Percentiles rank a stretch among this genome's conserved stretches.
These are phyloP conservation scores for Auanema freiburgensis DNA, from an alignment of 2,888 invertebrate genomes.

Conservation along the genomic window DNA sequence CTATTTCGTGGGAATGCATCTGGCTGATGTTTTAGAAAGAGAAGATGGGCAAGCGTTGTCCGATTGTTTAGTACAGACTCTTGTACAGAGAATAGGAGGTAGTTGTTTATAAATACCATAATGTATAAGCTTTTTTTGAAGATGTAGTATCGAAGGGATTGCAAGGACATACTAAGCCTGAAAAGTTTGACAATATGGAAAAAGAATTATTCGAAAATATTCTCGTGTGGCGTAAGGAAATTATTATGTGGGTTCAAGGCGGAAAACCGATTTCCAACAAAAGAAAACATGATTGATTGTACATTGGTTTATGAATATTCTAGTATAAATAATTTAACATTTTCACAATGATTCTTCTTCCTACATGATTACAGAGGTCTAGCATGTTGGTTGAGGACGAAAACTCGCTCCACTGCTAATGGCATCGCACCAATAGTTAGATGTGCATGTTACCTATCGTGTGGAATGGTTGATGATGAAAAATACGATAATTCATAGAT, in stretches of 20 bases:
- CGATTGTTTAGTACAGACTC: constrained; percentile 31
- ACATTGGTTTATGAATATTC: neutral
- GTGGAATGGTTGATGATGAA: constrained; percentile 8
- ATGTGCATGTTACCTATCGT: constrained; percentile 36
- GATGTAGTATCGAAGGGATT: constrained; percentile 30
- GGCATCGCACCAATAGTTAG: constrained; percentile 18
- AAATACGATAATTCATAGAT: too few relatives aligned
- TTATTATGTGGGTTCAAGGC: constrained; percentile 23
- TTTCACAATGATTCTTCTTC: too few relatives aligned
- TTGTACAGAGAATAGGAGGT: constrained; percentile 39
- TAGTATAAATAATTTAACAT: too few relatives aligned
- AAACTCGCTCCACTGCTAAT: neutral
- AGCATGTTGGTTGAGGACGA: too few relatives aligned
- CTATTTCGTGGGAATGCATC: constrained; percentile 18
- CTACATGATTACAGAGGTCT: too few relatives aligned
- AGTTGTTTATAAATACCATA: neutral
- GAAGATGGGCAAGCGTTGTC: constrained; percentile 25
- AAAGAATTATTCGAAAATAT: constrained; percentile 21
- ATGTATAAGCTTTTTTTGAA: constrained; percentile 14
- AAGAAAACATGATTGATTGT: constrained; percentile 21
- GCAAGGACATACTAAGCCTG: constrained; percentile 24
- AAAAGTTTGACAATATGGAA: constrained; percentile 32
- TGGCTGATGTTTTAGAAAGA: constrained; percentile 18
- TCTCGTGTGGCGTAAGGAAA: constrained; percentile 18
- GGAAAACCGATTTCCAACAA: constrained; percentile 15